Conservation (phyloP, 1,140 invertebrate genomes). For the Penaeus vannamei region DNA sequence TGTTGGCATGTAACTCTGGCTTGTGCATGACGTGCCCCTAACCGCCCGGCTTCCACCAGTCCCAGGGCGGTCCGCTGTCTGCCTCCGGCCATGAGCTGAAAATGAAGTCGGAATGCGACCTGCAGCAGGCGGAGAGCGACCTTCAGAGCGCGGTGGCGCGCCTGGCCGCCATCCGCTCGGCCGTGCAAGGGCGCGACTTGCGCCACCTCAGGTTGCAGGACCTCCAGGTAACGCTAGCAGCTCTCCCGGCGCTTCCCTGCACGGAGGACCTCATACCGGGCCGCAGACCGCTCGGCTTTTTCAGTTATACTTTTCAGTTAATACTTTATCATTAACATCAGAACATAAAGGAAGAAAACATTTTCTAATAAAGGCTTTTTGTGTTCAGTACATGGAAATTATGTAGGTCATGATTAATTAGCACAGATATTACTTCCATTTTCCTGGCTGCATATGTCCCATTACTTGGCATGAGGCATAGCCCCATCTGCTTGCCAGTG, state of each 20-base stretch:
- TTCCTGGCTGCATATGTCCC: not conserved
- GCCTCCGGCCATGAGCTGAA: not conserved
- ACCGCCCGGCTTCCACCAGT: constrained; percentile 18
- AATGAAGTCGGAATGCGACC: constrained; percentile 74
- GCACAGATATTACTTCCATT: no score
- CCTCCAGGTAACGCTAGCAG: constrained; percentile 42
- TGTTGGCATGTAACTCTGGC: not conserved
- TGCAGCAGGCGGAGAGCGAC: constrained; percentile 73
- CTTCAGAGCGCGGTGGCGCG: constrained; percentile 72
- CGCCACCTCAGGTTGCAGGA: constrained; percentile 53
- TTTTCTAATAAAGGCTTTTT: no score
- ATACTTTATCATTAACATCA: no score
- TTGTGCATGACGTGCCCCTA: constrained; percentile 48
- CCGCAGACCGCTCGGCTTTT: no score
- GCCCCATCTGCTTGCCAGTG: not conserved
- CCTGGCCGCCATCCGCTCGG: constrained; percentile 65
- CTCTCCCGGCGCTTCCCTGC: not conserved
- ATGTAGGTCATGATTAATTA: no score
- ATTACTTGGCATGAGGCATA: not conserved
- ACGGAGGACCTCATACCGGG: no score
- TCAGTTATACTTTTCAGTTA: no score
- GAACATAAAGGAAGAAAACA: no score
- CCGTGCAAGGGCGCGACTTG: constrained; percentile 48
- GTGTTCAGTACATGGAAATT: no score
- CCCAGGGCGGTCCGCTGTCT: constrained; percentile 29